Evolutionary conservation across 35 echinoderm and acorn worm species (phyloP), one percentile per base, ranked within the genome.

Genomic region (Chiridota heheva): DNA sequence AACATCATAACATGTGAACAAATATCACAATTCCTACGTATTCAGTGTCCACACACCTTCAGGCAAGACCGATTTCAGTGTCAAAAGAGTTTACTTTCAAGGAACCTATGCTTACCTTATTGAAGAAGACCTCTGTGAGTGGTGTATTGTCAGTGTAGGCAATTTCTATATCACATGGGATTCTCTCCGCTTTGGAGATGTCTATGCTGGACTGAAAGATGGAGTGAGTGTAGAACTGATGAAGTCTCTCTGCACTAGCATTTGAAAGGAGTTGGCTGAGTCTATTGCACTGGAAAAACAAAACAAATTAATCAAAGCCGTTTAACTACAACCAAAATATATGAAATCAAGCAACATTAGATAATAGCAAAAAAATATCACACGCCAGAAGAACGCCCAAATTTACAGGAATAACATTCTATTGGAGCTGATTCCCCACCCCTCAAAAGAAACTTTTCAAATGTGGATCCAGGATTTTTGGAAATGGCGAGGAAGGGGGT

Each of bases 231-330:
- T 98, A 98, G 44, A 84, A 85, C 67, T 91, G 95, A 17, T 98
- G 89, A 43, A 92, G 44, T 35, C 70, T 69, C 61, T 98, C 95
- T 8, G 89, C 34, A 47, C 80, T 80, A 8, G 81, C 32, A 81
- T 98, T 98, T 20, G 64, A 70, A 42, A 85, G 78, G 13, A 98
- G 81, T 40, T 91, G 82, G 13, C 86, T 89, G 36, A 98, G 56
- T 91, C 81, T 87, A 86, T 98, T 98, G 70, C 89, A 85, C 95
- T 98, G 85, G 61, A 36, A 25, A 56, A 55, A 44, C 31, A 58
- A 48, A 70, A 53, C 58, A 60, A 3, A 26, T 60, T 5, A 26
- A 18, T 26, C 22, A n/a, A 4, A 30, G 4, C 4, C 58, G 22
- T 60, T 60, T 26, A 6, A 3, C 4, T n/a, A 60, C n/a, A 26